Base-by-base conservation (phyloP, 2,888 invertebrate genomes). In the Lucinisca nassula region DNA sequence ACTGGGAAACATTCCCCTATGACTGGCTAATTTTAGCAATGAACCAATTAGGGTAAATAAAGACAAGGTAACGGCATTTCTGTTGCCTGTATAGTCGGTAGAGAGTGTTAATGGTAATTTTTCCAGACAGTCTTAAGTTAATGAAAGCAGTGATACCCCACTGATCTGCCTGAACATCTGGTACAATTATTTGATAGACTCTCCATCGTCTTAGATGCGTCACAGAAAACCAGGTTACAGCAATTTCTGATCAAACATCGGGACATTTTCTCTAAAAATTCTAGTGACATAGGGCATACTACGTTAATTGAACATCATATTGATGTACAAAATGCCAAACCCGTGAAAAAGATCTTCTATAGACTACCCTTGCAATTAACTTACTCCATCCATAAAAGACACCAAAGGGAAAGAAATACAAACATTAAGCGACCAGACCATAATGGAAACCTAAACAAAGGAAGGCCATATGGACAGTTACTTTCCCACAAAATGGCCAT, bases 321-420 rank as follows among this genome's bases (percentile, higher is more conserved):
- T 58, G 74, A 89, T 74, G 87, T 84, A 3, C 83, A 78, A 14
- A 76, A 87, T 51, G 67, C 78, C n/a, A 77, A 75, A 38, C 84
- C 86, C n/a, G 76, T 88, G 17, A 82, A 82, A 81, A 85, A 79
- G 75, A 73, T 40, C 51, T 80, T 85, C n/a, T 76, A 85, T 27
- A 73, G 87, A 55, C 82, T 87, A 10, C 89, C 85, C 10, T 30
- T 87, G 17, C 37, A n/a, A n/a, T n/a, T n/a, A n/a, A n/a, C n/a
- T n/a, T n/a, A n/a, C n/a, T n/a, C n/a, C n/a, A n/a, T n/a, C n/a
- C n/a, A n/a, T n/a, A n/a, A n/a, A n/a, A n/a, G n/a, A n/a, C n/a
- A n/a, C n/a, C n/a, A n/a, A n/a, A n/a, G n/a, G n/a, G n/a, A n/a
- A n/a, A n/a, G n/a, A n/a, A n/a, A n/a, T n/a, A n/a, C n/a, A n/a